Conservation (phyloP, 2,113 vertebrate species). For the Recurvirostra avosetta region DNA sequence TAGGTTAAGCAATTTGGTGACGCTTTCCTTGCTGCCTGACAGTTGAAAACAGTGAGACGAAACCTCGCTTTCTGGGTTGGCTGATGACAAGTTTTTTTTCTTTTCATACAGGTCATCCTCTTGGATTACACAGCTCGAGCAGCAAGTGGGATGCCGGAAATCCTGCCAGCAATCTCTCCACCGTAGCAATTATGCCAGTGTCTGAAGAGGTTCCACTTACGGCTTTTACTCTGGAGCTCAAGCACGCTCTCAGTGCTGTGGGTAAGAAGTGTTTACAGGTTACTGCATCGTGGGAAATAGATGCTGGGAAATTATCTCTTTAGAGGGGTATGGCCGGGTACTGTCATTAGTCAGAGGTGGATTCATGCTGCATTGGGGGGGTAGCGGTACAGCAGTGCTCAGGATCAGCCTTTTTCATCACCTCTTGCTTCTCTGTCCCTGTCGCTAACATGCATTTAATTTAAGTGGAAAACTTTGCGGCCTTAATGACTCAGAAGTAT, state of each 20-base stretch:
- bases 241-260: constrained; percentile 86
- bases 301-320: not conserved
- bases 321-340: accelerated
- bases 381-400: accelerated
- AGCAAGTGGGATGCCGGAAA: constrained; percentile 90
- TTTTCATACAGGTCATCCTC: constrained; percentile 74
- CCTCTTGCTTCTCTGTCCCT: not conserved
- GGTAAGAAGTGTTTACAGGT: constrained; percentile 64
- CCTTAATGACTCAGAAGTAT: not conserved
- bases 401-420: not conserved
- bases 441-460: accelerated
- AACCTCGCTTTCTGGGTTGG: not conserved
- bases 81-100: not conserved
- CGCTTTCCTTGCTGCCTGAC: not conserved
- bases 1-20: not conserved
- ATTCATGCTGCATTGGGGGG: accelerated
- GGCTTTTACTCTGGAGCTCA: constrained; percentile 90
- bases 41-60: not conserved
- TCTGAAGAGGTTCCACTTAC: constrained; percentile 92
- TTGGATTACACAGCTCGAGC: constrained; percentile 75
- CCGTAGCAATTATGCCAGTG: constrained; percentile 87
- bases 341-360: not conserved
- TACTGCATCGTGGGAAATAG: not conserved
- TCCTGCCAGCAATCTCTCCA: constrained; percentile 88
- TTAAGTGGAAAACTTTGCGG: not conserved